These are phyloP conservation scores for Polietes domitor DNA, from an alignment of 2,888 invertebrate genomes.

Conservation along the genomic window DNA sequence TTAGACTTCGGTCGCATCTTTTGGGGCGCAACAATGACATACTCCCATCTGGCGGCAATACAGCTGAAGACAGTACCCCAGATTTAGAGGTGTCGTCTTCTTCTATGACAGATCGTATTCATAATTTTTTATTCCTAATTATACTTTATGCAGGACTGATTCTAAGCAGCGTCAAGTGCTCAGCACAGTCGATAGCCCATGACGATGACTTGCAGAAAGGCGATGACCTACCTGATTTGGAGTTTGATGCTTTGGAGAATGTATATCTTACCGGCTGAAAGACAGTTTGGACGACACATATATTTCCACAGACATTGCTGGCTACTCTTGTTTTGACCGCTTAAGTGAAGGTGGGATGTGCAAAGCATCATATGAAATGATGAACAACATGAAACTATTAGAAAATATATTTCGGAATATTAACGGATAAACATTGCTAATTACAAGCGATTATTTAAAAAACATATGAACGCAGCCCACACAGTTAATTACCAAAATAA, in stretches of 20 bases:
- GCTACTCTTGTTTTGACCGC: neutral
- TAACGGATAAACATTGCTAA: neutral
- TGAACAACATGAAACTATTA: no score
- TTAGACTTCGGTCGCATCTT: constrained; percentile 33
- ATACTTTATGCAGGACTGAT: neutral
- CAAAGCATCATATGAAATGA: no score
- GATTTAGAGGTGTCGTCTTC: constrained; percentile 9
- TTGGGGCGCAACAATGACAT: constrained; percentile 30
- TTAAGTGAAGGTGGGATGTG: neutral
- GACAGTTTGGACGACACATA: no score
- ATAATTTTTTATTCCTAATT: constrained; percentile 3
- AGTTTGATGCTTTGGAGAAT: neutral
- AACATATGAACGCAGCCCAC: no score
- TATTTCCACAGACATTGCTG: no score
- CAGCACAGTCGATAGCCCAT: neutral
- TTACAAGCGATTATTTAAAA: neutral
- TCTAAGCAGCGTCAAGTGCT: neutral
- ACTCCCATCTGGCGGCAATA: neutral
- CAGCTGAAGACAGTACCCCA: neutral
- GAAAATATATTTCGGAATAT: no score
- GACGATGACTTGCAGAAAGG: neutral
- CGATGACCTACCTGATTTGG: neutral
- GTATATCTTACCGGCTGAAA: no score
- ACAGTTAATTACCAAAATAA: no score
- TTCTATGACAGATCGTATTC: neutral